Evolutionary conservation across 2,888 invertebrate genomes (phyloP), one percentile per base, ranked within the genome.

Genomic region (Meteorus colon): DNA sequence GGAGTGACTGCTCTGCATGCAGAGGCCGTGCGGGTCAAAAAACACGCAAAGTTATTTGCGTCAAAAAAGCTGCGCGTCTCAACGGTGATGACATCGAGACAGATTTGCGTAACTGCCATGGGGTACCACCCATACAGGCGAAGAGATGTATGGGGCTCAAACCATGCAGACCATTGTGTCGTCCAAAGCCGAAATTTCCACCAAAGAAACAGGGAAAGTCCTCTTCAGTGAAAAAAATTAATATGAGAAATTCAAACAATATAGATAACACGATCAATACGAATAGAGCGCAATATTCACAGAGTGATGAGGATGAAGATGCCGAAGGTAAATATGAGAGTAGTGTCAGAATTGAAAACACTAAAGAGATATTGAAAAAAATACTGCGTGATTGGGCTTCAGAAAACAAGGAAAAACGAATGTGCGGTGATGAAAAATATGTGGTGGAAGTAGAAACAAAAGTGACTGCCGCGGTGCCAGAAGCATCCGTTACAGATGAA

Each of bases 1-100:
- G 93, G 94, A 92, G 93, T 79, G 90, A 91, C 76, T 94, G 94
- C 83, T 91, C 91, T 59, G 92, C 92, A 0, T 92, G 92, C 80
- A 90, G 90, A 81, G 89, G 89, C 72, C 89, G 90, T 77, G 88
- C 90, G 10, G 92, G 92, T 0, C 83, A 89, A 4, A 86, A 88
- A 70, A 86, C 84, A 37, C 87, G 92, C 5, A 90, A 90, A 77
- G 91, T 92, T 14, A 90, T 91, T 74, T 92, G 92, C 80, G 89
- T 91, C 0, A 85, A 87, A 66, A 90, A 91, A 77, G 87, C 90
- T 2, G 88, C 90, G 0, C 88, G 84, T 67, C 68, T 86, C 0
- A 91, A 91, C 0, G 90, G 89, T 12, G 91, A 91, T 63, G 91
- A 91, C 78, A 87, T 90, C 8, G 84, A 86, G 45, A 78, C 85